phyloP scores from a whole-genome alignment of 2,113 vertebrate genomes.

The Strix aluco region DNA sequence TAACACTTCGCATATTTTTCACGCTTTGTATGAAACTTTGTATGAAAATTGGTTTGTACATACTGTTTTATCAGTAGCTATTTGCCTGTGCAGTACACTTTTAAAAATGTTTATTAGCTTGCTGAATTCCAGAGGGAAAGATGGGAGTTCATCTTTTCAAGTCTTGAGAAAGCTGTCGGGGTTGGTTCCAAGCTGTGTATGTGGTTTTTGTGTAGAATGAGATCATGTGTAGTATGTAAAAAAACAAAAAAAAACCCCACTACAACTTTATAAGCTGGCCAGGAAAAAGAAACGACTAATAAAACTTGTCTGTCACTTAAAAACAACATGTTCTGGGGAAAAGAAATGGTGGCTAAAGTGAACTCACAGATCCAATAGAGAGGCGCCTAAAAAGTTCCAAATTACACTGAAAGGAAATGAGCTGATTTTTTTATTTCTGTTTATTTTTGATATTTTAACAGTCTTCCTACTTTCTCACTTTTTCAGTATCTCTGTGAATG shows the following conservation, averaged over 20 bases:
- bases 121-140: background rate
- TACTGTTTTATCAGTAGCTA: background rate
- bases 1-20: background rate
- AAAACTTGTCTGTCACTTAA: background rate
- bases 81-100: background rate
- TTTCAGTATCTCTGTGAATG: constrained; percentile 95
- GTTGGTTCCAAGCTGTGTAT: background rate
- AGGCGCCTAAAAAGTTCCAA: background rate
- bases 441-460: background rate
- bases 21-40: background rate
- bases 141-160: background rate
- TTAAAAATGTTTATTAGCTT: background rate
- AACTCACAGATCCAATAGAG: background rate
- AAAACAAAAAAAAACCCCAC: too few species aligned
- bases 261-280: background rate
- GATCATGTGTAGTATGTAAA: background rate
- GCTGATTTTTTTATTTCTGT: background rate
- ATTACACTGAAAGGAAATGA: background rate
- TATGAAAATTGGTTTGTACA: background rate
- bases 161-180: background rate
- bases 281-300: background rate
- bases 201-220: background rate
- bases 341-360: background rate
- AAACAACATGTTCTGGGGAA: background rate
- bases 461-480: background rate